These are phyloP conservation scores for Pipistrellus kuhlii DNA, from an alignment of 2,797 vertebrate species.

Conservation along the genomic window DNA sequence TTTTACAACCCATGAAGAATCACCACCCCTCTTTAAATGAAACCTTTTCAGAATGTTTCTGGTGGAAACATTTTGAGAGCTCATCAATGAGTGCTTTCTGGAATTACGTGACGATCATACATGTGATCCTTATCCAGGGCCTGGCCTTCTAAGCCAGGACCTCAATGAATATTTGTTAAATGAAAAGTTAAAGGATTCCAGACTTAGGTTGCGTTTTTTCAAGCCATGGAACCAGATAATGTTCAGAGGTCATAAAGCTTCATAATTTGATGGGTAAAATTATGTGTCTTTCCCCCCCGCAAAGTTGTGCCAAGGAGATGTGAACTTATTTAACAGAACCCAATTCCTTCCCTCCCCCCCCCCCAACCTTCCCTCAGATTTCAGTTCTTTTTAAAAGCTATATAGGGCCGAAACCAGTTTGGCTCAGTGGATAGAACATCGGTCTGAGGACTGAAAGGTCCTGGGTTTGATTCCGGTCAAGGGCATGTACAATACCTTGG, in stretches of 20 bases:
- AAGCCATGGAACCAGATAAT: neutral
- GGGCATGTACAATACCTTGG: too few relatives aligned
- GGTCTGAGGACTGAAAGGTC: too few relatives aligned
- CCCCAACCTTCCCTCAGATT: neutral
- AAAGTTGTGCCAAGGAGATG: neutral
- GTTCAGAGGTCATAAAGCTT: neutral
- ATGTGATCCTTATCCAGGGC: neutral
- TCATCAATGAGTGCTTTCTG: neutral
- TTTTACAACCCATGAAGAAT: neutral
- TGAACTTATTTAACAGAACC: slow-evolving; percentile 41
- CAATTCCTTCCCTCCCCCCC: neutral
- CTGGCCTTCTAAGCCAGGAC: neutral
- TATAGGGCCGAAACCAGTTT: neutral
- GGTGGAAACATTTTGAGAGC: neutral
- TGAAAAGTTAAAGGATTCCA: neutral
- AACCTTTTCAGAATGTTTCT: neutral
- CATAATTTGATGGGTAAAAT: neutral
- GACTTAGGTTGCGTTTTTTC: slow-evolving; percentile 8
- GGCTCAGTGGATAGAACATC: too few relatives aligned
- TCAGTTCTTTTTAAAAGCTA: slow-evolving; percentile 3
- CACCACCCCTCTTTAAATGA: neutral
- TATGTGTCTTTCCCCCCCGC: neutral
- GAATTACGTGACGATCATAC: neutral
- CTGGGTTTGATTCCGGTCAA: too few relatives aligned
- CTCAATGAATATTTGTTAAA: neutral